Evolutionary conservation across 2,888 invertebrate species (phyloP).

Genomic region (Perithous albicinctus): DNA sequence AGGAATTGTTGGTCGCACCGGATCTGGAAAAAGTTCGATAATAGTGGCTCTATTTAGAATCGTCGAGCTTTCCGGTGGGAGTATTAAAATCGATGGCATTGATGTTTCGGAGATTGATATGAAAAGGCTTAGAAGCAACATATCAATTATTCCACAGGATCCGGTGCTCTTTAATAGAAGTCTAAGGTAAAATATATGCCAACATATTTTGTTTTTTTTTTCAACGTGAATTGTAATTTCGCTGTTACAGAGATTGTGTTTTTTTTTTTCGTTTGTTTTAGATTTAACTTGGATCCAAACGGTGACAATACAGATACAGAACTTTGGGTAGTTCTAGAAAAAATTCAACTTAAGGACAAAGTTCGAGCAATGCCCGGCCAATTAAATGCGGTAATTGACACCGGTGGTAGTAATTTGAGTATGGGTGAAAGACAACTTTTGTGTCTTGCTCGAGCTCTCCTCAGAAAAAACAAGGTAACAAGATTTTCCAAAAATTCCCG

Average conservation of each 20-base stretch:
- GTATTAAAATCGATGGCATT: constrained; percentile 86
- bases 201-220: too few relatives aligned
- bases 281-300: constrained; percentile 85
- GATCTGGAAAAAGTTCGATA: constrained; percentile 87
- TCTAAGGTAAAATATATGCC: constrained; percentile 86
- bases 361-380: constrained; percentile 81
- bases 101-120: constrained; percentile 83
- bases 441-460: constrained; percentile 87
- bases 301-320: constrained; percentile 80
- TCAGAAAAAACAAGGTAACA: constrained; percentile 86
- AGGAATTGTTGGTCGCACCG: constrained; percentile 85
- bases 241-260: too few relatives aligned
- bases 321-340: constrained; percentile 85
- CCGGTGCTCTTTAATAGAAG: constrained; percentile 88
- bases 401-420: constrained; percentile 80
- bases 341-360: constrained; percentile 84
- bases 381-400: constrained; percentile 85
- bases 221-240: too few relatives aligned
- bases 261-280: constrained; percentile 71
- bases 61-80: constrained; percentile 86
- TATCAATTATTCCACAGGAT: constrained; percentile 88
- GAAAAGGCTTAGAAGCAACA: constrained; percentile 85
- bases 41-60: constrained; percentile 87
- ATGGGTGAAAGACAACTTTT: constrained; percentile 88
- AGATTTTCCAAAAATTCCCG: constrained; percentile 16